phyloP scores from a whole-genome alignment of 2,797 vertebrate species.

The Odontamblyopus rebecca region DNA sequence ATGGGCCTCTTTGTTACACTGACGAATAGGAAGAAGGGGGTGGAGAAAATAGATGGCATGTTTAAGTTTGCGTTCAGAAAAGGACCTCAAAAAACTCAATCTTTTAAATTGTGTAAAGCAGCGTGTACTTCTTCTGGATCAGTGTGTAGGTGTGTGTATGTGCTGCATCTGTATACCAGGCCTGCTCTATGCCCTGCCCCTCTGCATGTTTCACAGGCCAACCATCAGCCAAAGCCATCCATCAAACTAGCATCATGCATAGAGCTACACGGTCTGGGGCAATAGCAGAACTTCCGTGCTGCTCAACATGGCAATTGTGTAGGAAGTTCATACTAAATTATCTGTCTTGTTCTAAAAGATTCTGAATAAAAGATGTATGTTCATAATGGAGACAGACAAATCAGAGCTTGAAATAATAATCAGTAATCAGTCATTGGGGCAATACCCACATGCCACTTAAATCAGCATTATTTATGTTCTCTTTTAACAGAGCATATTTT shows the following conservation, averaged over 20 bases:
- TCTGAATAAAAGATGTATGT: not conserved
- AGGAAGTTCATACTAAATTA: not conserved
- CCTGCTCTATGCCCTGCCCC: conserved; percentile 19
- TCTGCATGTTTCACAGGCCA: conserved; percentile 32
- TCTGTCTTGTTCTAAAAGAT: not conserved
- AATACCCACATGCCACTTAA: not conserved
- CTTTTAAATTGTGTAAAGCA: no score
- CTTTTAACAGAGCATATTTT: not conserved
- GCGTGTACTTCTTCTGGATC: no score
- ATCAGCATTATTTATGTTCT: not conserved
- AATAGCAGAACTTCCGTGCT: conserved; percentile 21
- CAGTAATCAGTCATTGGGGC: not conserved
- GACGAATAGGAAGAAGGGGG: no score
- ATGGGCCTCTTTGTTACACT: no score
- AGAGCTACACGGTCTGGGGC: conserved; percentile 43
- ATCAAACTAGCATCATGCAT: conserved; percentile 60
- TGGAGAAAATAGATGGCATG: no score
- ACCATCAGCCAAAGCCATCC: conserved; percentile 44
- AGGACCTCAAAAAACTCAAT: no score
- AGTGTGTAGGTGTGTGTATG: conserved; percentile 1
- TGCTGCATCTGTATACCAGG: conserved; percentile 65
- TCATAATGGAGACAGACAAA: no score
- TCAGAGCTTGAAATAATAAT: no score
- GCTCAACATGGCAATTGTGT: conserved; percentile 9
- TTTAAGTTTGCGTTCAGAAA: no score